Base-by-base conservation (phyloP, 2,797 vertebrate species). In the Etheostoma perlongum region DNA sequence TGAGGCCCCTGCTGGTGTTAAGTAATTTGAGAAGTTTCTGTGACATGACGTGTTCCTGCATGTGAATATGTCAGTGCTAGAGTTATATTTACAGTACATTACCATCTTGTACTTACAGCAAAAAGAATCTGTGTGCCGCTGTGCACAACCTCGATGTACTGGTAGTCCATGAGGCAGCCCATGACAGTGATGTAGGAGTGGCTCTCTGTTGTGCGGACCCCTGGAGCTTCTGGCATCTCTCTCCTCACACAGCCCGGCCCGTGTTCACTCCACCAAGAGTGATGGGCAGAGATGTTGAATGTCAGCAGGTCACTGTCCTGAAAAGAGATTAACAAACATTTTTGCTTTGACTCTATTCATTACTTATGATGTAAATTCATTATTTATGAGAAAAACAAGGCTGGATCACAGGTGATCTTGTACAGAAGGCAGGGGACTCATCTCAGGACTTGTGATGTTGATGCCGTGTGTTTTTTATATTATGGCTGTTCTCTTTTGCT, bases 261-360 rank as follows among this genome's bases (percentile, higher is more conserved):
- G 0, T 97, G 97, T 30, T 98, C 97, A 14, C 93, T 95, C 97
- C 97, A 98, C 97, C 97, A 98, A 0, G 97, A 97, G 12, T 93
- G 95, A 84, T 98, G 97, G 52, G 89, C 90, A 18, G 97, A 98
- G 91, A 97, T 97, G 90, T 95, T 97, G 89, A 98, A 98, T 0
- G 97, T 98, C 91, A 98, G 89, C 59, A 98, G 94, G 72, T 97
- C 93, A 0, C 96, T 97, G 88, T 97, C 96, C 97, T 98, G 63
- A 42, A 85, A 91, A 13, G 23, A 74, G 77, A 36, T 61, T 42
- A 57, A 77, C 27, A 61, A 71, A 52, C 66, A 54, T 48, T 19
- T 65, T 59, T 30, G 30, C 30, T 30, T 47, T 40, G n/a, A 54
- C 36, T 61, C 9, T 33, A 36, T 79, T 48, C 15, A 67, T 73